Evolutionary conservation across 2,888 invertebrate genomes (phyloP).

Genomic region (Adineta ricciae): DNA sequence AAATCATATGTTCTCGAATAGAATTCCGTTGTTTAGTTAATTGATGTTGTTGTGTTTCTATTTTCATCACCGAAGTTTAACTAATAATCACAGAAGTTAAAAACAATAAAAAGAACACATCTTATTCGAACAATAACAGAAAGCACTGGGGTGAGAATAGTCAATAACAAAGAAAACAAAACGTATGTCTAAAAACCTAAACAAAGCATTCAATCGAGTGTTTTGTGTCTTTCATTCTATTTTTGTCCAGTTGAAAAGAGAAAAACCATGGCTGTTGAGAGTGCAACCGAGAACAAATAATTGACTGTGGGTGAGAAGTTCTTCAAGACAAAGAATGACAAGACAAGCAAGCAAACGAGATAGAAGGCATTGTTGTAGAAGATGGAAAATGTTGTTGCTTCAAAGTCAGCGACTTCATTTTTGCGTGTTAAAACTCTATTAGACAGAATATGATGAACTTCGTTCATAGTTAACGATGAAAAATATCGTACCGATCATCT

Average conservation of each 20-base stretch:
- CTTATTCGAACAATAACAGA: background rate
- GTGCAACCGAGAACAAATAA: conserved; percentile 78
- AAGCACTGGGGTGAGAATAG: background rate
- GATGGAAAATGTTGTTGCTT: conserved; percentile 94
- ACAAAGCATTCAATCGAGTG: background rate
- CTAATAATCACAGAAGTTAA: background rate
- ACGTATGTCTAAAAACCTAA: background rate
- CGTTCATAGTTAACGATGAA: background rate
- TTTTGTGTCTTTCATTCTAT: background rate
- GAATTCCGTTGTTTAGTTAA: background rate
- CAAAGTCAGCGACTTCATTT: conserved; percentile 97
- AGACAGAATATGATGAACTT: conserved; percentile 22
- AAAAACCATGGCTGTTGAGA: conserved; percentile 78
- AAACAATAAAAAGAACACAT: conserved; percentile 2
- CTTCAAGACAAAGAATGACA: conserved; percentile 83
- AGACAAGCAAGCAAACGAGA: conserved; percentile 77
- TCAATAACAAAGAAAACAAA: background rate
- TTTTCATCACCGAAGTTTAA: background rate
- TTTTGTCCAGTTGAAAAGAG: conserved; percentile 52
- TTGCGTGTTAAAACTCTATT: conserved; percentile 90
- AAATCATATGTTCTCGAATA: too few species aligned
- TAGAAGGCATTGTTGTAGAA: conserved; percentile 97
- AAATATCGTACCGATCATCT: conserved; percentile 67
- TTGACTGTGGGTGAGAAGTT: conserved; percentile 66
- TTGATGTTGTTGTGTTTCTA: background rate